Percentiles rank a stretch among this genome's conserved stretches.
These are phyloP conservation scores for Drosophila erecta DNA, from an alignment of 1,140 invertebrate species.

Conservation along the genomic window DNA sequence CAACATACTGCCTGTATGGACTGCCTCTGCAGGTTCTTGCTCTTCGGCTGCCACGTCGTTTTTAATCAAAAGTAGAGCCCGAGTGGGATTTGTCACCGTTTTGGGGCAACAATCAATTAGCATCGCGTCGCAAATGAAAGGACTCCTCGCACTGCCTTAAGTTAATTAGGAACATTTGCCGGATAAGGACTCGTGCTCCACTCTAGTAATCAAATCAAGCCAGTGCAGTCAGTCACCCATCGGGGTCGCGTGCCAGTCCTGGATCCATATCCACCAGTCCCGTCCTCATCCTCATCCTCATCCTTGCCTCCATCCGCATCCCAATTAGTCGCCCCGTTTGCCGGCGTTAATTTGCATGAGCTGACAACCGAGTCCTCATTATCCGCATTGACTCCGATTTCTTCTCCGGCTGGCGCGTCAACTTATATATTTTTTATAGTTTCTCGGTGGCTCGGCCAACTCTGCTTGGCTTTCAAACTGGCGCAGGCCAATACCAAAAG, in stretches of 20 bases:
- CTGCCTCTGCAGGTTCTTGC: too few species aligned
- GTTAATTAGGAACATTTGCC: slow-evolving; percentile 36
- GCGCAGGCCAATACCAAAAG: slow-evolving; percentile 27
- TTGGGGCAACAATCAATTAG: neutral
- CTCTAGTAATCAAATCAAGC: slow-evolving; percentile 75
- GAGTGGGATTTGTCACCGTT: neutral
- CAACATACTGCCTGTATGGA: too few species aligned
- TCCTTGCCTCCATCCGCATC: neutral
- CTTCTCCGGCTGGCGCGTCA: slow-evolving; percentile 11
- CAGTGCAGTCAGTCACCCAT: slow-evolving; percentile 46
- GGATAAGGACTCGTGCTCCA: neutral
- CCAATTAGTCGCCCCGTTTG: slow-evolving; percentile 62
- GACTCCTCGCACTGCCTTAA: slow-evolving; percentile 5
- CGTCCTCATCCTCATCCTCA: too few species aligned
- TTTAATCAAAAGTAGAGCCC: neutral
- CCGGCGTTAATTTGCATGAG: slow-evolving; percentile 72
- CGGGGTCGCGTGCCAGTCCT: slow-evolving; percentile 34
- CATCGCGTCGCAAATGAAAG: neutral
- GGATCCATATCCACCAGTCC: neutral
- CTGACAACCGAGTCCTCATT: slow-evolving; percentile 63
- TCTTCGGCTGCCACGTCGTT: too few species aligned
- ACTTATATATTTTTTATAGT: slow-evolving; percentile 41
- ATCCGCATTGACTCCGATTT: slow-evolving; percentile 46
- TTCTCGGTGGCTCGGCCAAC: slow-evolving; percentile 27
- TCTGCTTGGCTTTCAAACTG: slow-evolving; percentile 12